Percentiles rank a stretch among this genome's conserved stretches.
phyloP scores from a whole-genome alignment of 2,888 invertebrate genomes.

The Drosophila villosipedis region DNA sequence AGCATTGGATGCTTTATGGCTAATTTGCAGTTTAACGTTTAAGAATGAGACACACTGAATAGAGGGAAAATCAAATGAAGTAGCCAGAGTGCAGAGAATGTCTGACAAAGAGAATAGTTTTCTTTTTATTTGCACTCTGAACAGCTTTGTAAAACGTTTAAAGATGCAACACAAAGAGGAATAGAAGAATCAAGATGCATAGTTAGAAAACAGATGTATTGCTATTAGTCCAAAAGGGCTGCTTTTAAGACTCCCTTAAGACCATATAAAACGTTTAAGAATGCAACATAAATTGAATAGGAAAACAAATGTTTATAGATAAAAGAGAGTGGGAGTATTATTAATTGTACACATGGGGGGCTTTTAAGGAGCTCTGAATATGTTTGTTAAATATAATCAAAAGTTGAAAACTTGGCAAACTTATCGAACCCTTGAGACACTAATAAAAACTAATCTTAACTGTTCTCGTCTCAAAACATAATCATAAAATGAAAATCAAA shows the following conservation, averaged over 20 bases:
- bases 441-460: constrained; percentile 26
- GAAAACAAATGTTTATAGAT: background rate
- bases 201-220: fast-evolving
- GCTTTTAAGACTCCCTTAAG: background rate
- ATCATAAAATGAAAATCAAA: constrained; percentile 43
- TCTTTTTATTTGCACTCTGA: background rate
- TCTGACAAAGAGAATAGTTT: background rate
- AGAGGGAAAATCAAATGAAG: background rate
- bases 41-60: background rate
- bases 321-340: background rate
- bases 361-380: background rate
- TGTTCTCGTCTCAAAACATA: constrained; percentile 24
- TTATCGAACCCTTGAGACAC: constrained; percentile 9
- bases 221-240: background rate
- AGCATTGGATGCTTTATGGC: background rate
- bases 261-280: background rate
- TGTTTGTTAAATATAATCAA: constrained; percentile 4
- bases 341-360: background rate
- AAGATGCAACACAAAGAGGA: background rate
- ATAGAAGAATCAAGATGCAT: background rate
- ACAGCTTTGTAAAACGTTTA: background rate
- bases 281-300: background rate
- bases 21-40: background rate
- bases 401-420: constrained; percentile 18
- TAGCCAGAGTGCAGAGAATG: background rate